These are phyloP conservation scores for Torymus tubicola DNA, from an alignment of 2,888 invertebrate genomes.

Conservation along the genomic window DNA sequence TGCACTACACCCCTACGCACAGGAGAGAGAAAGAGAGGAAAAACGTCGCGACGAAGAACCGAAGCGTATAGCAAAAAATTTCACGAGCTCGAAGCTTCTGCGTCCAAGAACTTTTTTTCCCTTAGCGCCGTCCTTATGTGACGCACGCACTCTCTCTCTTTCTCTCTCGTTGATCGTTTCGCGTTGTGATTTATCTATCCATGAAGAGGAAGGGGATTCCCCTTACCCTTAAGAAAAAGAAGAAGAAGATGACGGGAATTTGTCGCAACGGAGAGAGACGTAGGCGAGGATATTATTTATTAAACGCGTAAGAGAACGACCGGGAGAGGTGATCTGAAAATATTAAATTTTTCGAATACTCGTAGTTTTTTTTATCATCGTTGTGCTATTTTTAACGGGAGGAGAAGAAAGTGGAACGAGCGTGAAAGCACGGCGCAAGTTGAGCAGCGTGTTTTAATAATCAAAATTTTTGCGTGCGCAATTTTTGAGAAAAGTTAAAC, in stretches of 20 bases:
- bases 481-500: too few relatives aligned
- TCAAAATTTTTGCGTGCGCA: too few relatives aligned
- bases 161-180: constrained; percentile 44
- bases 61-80: constrained; percentile 28
- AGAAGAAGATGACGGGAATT: constrained; percentile 29
- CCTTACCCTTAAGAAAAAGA: neutral
- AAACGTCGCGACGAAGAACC: neutral
- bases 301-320: neutral
- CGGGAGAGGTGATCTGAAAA: neutral
- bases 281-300: constrained; percentile 42
- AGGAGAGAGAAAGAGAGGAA: too few relatives aligned
- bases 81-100: constrained; percentile 12
- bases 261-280: neutral
- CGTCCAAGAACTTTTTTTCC: constrained; percentile 20
- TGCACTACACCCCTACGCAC: too few relatives aligned
- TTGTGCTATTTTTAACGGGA: neutral
- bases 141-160: neutral
- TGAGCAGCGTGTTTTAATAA: too few relatives aligned
- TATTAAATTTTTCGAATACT: constrained; percentile 42
- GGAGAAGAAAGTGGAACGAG: neutral
- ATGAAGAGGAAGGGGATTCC: neutral
- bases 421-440: too few relatives aligned
- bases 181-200: constrained; percentile 53
- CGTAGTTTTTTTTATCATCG: too few relatives aligned
- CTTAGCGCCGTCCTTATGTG: neutral